Conservation (phyloP, 1,140 invertebrate genomes). For the Drosophila hydei region DNA sequence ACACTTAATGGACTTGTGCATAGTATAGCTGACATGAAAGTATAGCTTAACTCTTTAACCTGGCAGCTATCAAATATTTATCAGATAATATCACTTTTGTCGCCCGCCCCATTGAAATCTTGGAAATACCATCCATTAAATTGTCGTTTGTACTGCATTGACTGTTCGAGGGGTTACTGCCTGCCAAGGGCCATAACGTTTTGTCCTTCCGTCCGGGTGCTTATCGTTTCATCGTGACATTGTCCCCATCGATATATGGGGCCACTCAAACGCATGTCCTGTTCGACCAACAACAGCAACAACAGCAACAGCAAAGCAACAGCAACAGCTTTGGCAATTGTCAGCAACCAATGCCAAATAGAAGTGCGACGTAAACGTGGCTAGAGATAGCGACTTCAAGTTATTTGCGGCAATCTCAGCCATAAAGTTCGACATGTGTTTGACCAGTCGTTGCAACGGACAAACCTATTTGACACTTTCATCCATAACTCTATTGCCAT, state of each 20-base stretch:
- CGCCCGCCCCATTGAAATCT: constrained; percentile 41
- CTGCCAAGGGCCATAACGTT: constrained; percentile 17
- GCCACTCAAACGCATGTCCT: constrained; percentile 37
- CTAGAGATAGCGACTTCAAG: constrained; percentile 63
- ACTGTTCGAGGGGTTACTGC: not conserved
- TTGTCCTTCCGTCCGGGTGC: constrained; percentile 22
- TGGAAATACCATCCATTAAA: constrained; percentile 56
- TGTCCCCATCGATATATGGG: constrained; percentile 56
- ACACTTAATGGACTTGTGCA: not conserved
- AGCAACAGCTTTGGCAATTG: constrained; percentile 15
- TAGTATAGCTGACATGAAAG: no score
- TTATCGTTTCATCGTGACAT: constrained; percentile 40
- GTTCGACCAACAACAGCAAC: not conserved
- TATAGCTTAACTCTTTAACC: not conserved
- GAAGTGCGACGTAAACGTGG: constrained; percentile 49
- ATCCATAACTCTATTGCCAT: not conserved
- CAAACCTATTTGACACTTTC: constrained; percentile 12
- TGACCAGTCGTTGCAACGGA: constrained; percentile 17
- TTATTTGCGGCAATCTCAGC: constrained; percentile 78
- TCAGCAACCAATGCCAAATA: not conserved
- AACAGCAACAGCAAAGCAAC: constrained; percentile 9
- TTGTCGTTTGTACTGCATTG: constrained; percentile 53
- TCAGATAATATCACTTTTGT: constrained; percentile 26
- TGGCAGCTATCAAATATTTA: not conserved
- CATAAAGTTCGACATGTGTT: constrained; percentile 55